Percentiles rank a stretch among this genome's conserved stretches.
These are phyloP conservation scores for Globodera ellingtonae DNA, from an alignment of 1,140 invertebrate genomes.

Conservation along the genomic window DNA sequence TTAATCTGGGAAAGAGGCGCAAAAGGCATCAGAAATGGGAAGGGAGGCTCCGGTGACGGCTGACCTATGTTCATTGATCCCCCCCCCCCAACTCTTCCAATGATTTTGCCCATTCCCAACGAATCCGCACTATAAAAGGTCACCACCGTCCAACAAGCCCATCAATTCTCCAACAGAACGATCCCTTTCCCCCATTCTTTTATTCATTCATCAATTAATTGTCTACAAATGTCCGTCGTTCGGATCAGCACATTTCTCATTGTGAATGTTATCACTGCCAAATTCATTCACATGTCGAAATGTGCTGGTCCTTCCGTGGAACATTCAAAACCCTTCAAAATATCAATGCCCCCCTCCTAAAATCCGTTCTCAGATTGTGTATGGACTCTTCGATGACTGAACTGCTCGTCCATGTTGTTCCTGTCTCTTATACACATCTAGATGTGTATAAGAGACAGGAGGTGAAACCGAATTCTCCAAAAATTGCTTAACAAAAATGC, in stretches of 20 bases:
- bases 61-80: too few species aligned
- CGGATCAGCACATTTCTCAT: conserved; percentile 1
- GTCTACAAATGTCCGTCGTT: neutral
- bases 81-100: neutral
- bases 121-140: neutral
- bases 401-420: neutral
- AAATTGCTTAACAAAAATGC: too few species aligned
- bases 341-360: neutral
- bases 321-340: neutral
- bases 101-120: neutral
- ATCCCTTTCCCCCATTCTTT: neutral
- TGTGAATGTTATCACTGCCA: neutral
- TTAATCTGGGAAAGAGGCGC: too few species aligned
- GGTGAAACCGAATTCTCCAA: too few species aligned
- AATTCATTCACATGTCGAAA: conserved; percentile 1
- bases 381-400: neutral
- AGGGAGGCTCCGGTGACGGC: too few species aligned
- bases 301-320: neutral
- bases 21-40: too few species aligned
- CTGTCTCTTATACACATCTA: too few species aligned
- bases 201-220: neutral
- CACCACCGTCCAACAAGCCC: neutral
- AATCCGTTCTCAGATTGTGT: neutral
- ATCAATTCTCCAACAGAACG: neutral
- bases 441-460: too few species aligned